Evolutionary conservation across 2,113 vertebrate genomes (phyloP).

Genomic region (Poeciliopsis prolifica): DNA sequence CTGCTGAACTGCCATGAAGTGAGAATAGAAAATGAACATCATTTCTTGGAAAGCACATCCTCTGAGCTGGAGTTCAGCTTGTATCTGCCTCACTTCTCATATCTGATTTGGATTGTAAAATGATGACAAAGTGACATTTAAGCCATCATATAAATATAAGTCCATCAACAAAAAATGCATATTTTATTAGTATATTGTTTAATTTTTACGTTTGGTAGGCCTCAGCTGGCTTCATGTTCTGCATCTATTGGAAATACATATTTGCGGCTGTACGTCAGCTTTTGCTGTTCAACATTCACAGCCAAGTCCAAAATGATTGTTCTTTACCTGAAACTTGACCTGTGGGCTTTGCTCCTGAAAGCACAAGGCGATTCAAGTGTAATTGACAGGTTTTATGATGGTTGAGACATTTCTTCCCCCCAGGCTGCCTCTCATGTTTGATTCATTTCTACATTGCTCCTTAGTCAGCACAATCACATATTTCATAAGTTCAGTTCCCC

Average conservation of each 20-base stretch:
- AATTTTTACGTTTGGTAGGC: not conserved
- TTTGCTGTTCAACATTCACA: conserved; percentile 25
- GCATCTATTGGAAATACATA: not conserved
- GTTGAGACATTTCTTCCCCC: conserved; percentile 28
- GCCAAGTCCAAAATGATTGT: conserved; percentile 23
- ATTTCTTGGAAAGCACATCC: too few species aligned
- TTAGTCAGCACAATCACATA: conserved; percentile 38
- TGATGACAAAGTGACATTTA: too few species aligned
- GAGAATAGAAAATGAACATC: too few species aligned
- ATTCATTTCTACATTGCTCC: conserved; percentile 32
- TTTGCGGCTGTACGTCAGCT: conserved; percentile 10
- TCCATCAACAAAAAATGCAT: too few species aligned
- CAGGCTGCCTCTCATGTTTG: conserved; percentile 37
- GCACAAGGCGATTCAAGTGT: conserved; percentile 21
- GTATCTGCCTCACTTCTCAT: too few species aligned
- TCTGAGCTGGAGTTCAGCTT: too few species aligned
- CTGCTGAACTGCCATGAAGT: too few species aligned
- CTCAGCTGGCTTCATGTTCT: conserved; percentile 6
- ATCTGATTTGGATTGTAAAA: too few species aligned
- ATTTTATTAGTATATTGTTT: too few species aligned
- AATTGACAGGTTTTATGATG: conserved; percentile 45
- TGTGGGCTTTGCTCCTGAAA: conserved; percentile 18
- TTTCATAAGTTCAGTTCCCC: conserved; percentile 14
- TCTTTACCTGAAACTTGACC: conserved; percentile 40
- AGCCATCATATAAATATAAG: too few species aligned